phyloP scores from a whole-genome alignment of 2,888 invertebrate genomes.

The Quadroppia sp. region DNA sequence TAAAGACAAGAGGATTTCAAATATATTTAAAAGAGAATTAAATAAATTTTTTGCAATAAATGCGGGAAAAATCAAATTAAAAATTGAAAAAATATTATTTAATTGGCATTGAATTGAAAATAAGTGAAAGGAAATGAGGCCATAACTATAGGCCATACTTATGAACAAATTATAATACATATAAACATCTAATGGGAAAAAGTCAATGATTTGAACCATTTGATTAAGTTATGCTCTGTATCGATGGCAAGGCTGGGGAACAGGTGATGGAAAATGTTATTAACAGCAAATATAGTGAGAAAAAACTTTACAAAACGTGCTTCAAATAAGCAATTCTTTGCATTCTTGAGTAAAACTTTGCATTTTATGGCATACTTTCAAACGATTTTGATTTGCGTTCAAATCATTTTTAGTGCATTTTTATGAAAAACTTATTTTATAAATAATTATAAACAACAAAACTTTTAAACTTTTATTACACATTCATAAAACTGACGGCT shows the following conservation, averaged over 20 bases:
- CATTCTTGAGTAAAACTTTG: conserved; percentile 7
- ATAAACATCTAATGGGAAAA: neutral
- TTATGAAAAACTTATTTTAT: too few relatives aligned
- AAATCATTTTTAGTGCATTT: too few relatives aligned
- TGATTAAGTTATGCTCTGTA: neutral
- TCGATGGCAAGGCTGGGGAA: conserved; percentile 12
- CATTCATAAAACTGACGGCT: too few relatives aligned
- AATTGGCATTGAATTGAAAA: conserved; percentile 4
- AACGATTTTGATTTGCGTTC: too few relatives aligned
- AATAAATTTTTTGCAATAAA: neutral
- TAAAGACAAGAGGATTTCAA: neutral
- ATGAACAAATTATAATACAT: neutral
- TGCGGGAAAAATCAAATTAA: neutral
- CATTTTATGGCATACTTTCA: too few relatives aligned
- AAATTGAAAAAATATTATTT: neutral
- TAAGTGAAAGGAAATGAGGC: neutral
- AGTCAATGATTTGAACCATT: neutral
- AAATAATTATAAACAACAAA: too few relatives aligned
- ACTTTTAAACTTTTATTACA: too few relatives aligned
- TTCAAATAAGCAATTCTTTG: neutral
- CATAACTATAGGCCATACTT: neutral
- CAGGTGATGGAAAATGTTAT: conserved; percentile 5
- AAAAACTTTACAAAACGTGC: conserved; percentile 1
- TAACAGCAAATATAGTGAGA: conserved; percentile 2
- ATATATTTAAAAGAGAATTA: neutral